A percentile compares a stretch with the other conserved stretches of the same genome.
These are phyloP conservation scores for Sebastes kiyomatsui DNA, from an alignment of 2,797 vertebrate species.

Conservation along the genomic window DNA sequence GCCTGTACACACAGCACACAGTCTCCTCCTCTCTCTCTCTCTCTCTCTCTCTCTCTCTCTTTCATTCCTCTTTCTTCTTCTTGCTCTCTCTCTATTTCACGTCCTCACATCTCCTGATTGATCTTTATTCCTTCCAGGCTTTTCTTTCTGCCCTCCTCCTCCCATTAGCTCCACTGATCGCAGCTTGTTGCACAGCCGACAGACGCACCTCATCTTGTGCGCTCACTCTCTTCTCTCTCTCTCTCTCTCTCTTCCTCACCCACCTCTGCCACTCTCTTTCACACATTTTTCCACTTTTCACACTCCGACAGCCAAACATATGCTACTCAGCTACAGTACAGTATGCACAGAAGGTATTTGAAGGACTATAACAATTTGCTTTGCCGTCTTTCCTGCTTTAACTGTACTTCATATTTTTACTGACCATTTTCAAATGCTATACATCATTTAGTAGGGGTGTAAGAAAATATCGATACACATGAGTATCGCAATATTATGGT, in stretches of 20 bases:
- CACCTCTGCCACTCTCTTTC: constrained; percentile 24
- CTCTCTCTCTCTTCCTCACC: constrained; percentile 15
- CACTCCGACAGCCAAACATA: constrained; percentile 35
- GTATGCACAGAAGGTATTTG: not conserved
- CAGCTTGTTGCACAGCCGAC: constrained; percentile 65
- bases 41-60: not conserved
- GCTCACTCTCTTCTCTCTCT: constrained; percentile 7
- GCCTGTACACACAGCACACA: constrained; percentile 8
- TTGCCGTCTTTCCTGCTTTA: not conserved
- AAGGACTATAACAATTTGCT: not conserved
- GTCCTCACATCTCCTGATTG: constrained; percentile 39
- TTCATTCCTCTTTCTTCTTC: not conserved
- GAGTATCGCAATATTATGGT: too few relatives aligned
- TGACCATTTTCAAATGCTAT: not conserved
- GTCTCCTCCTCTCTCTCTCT: constrained; percentile 18
- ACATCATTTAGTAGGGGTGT: not conserved
- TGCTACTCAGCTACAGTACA: constrained; percentile 1
- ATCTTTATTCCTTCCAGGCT: constrained; percentile 44
- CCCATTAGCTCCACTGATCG: constrained; percentile 39
- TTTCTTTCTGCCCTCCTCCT: constrained; percentile 38
- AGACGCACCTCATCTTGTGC: constrained; percentile 14
- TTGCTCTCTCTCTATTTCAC: constrained; percentile 25
- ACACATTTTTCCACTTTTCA: constrained; percentile 43
- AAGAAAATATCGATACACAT: too few relatives aligned
- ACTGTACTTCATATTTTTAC: not conserved